phyloP scores from a whole-genome alignment of 2,888 invertebrate species.

The Antheraea yamamai region DNA sequence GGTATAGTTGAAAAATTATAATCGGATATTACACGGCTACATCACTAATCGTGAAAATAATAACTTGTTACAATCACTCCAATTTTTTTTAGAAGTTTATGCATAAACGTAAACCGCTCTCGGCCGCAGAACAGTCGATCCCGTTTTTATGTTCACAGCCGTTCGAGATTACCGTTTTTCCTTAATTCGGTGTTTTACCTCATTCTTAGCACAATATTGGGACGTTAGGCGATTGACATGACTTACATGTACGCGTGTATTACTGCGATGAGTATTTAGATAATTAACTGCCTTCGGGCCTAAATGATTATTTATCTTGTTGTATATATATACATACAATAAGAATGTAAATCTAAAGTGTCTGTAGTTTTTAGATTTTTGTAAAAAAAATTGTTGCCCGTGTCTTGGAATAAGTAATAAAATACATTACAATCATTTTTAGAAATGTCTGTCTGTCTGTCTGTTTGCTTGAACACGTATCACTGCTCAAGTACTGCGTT shows the following conservation, averaged over 20 bases:
- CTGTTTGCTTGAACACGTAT: too few relatives aligned
- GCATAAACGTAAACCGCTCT: neutral
- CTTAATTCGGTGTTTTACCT: neutral
- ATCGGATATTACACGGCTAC: conserved; percentile 3
- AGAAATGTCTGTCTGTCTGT: too few relatives aligned
- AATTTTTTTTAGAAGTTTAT: neutral
- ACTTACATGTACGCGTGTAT: neutral
- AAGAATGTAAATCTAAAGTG: too few relatives aligned
- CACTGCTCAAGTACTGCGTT: too few relatives aligned
- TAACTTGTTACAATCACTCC: conserved; percentile 13
- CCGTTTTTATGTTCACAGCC: conserved; percentile 10
- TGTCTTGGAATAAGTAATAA: too few relatives aligned
- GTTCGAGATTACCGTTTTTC: conserved; percentile 7
- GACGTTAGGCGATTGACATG: neutral
- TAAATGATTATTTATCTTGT: too few relatives aligned
- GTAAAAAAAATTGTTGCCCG: too few relatives aligned
- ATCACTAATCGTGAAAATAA: conserved; percentile 2
- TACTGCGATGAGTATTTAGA: too few relatives aligned
- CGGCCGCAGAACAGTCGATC: conserved; percentile 11
- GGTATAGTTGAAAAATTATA: neutral
- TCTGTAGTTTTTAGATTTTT: too few relatives aligned
- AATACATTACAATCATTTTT: too few relatives aligned
- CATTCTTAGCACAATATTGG: neutral
- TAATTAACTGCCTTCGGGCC: too few relatives aligned
- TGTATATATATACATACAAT: too few relatives aligned